Evolutionary conservation across 2,113 vertebrate species (phyloP), one percentile per base, ranked within the genome.

Genomic region (Lophochroa leadbeateri): DNA sequence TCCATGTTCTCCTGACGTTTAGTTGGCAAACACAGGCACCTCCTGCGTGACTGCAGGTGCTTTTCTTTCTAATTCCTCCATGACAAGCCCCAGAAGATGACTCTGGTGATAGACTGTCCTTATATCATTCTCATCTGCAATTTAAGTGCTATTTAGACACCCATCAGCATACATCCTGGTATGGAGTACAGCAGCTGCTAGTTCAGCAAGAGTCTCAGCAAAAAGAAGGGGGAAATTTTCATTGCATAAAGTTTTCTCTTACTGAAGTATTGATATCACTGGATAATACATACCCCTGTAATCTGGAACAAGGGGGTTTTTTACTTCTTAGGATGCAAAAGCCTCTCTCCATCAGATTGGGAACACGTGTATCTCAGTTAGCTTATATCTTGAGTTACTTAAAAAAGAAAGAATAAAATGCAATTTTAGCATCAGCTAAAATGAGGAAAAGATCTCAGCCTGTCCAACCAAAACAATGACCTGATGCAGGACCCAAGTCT

Each of bases 401-500:
- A 11, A 74, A 92, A 92, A 94, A 74, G 53, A 72, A 76, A 24
- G 47, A 9, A 79, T 84, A 88, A 82, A 76, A 10, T 3, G 16
- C 43, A 71, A 70, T 89, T 89, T 77, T 94, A 82, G 58, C 31
- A 78, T 90, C 68, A 86, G 77, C 89, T 94, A 76, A 95, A 91
- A 89, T 29, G 35, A 88, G 80, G 90, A 95, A 96, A 90, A 92
- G 7, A 71, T 35, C 79, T 95, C 79, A 96, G 88, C 50, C 41
- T 58, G 55, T 83, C 76, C 82, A 92, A 21, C 60, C 46, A 35
- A 96, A 96, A 94, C 93, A 96, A 95, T 91, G 80, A 94, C 68
- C 83, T 70, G 92, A 88, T 95, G 76, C 91, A 95, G 75, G 84
- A 91, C 83, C 85, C 77, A 74, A 77, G 78, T 91, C 61, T 89